Base-by-base conservation (phyloP, 2,113 vertebrate genomes). In the Epinephelus moara region DNA sequence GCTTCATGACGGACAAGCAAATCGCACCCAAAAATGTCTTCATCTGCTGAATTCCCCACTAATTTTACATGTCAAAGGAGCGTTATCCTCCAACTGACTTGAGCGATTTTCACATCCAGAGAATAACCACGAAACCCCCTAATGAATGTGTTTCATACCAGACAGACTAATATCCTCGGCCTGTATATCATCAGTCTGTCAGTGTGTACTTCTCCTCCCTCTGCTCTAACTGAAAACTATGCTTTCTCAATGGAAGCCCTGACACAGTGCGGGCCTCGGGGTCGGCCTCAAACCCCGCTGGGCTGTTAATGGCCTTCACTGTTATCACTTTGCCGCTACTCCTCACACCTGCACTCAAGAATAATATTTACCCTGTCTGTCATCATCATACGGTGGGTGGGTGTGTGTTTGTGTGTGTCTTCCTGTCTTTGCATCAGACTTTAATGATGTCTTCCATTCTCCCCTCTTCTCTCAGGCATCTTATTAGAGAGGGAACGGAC, bases 281-380 rank as follows among this genome's bases (percentile, higher is more conserved):
- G 70, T 73, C 45, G n/a, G 61, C 53, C 66, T 82, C 60, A 57
- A 69, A 81, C 2, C 74, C 69, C 0, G 60, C 76, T 23, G 60
- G 71, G 27, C 69, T 61, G 11, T 76, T 85, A 78, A 91, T 72
- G 87, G 89, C 70, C 89, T 85, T 50, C 81, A 70, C 64, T 78
- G 71, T 92, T 94, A 91, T 93, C 93, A 47, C 88, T 85, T 27
- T 18, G 68, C 70, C 4, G 86, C 84, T 85, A 92, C 89, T 86
- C 84, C 82, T 89, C 81, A 90, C 93, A 93, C 90, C 88, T 93
- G 85, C 91, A 70, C 82, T 88, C 82, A 74, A 88, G 75, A 73
- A 92, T 88, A 93, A 92, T 87, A 92, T 94, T 92, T 91, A 90
- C 73, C 78, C 80, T 72, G 86, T 90, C 89, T 87, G 81, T 93